Evolutionary conservation across 2,797 vertebrate species (phyloP), one percentile per base, ranked within the genome.

Genomic region (Urophycis tenuis): DNA sequence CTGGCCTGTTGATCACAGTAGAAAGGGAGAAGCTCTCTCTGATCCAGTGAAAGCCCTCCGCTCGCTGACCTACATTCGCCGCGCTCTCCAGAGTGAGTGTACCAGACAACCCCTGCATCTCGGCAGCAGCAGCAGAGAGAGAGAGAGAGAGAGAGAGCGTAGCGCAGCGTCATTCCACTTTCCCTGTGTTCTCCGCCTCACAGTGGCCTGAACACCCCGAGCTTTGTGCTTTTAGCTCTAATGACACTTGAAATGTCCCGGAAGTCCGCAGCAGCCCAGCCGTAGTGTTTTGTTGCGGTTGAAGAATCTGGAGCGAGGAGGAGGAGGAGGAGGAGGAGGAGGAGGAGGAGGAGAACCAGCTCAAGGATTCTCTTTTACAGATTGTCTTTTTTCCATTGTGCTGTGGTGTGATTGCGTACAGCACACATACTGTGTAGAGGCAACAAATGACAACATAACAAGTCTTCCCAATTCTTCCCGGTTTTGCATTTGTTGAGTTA

Each of bases 51-150:
- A 30, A 71, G 67, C 67, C 39, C 10, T 29, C 60, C 60, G 10
- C 74, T 53, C 60, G 19, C 30, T 78, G 80, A 81, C 80, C 80
- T 78, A 73, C 74, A 74, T 81, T 75, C 76, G 15, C 15, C 1
- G n/a, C 35, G 45, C 71, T 76, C 49, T 79, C 35, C 25, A 32
- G 11, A 53, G 22, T n/a, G 67, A 72, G 14, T 25, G 70, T 30
- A 22, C 45, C 41, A 74, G 17, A 75, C 19, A 75, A n/a, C 19
- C n/a, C 74, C n/a, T 64, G 22, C 22, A 17, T 32, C 25, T 75
- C n/a, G 29, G 53, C 15, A 35, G 31, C n/a, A 33, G n/a, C n/a
- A n/a, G n/a, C n/a, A n/a, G n/a, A n/a, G n/a, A n/a, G n/a, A n/a
- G n/a, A n/a, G n/a, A n/a, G n/a, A n/a, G n/a, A n/a, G n/a, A n/a